Percentiles rank a stretch among this genome's conserved stretches.
phyloP scores from a whole-genome alignment of 2,113 vertebrate species.

The Dipodomys merriami region DNA sequence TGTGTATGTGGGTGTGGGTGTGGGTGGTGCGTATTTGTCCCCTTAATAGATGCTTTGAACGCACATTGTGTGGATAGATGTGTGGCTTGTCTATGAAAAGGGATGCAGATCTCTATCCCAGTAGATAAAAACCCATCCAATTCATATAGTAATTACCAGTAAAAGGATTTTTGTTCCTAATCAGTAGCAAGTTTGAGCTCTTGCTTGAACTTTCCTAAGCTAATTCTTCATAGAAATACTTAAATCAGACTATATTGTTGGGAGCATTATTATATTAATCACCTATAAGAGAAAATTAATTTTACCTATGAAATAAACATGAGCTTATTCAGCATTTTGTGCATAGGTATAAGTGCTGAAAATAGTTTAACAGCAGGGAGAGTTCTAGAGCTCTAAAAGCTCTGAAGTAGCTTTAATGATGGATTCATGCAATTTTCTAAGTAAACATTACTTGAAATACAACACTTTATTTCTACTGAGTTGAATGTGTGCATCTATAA shows the following conservation, averaged over 20 bases:
- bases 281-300: slow-evolving; percentile 39
- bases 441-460: slow-evolving; percentile 46
- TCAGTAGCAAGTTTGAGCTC: neutral
- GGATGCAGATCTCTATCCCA: neutral
- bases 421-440: neutral
- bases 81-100: neutral
- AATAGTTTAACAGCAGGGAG: slow-evolving; percentile 30
- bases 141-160: neutral
- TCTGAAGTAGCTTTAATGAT: neutral
- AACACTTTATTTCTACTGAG: slow-evolving; percentile 5
- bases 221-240: slow-evolving; percentile 10
- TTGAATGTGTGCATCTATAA: neutral
- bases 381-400: slow-evolving; percentile 2
- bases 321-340: slow-evolving; percentile 32
- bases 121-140: neutral
- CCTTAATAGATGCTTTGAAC: neutral
- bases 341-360: neutral
- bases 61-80: neutral
- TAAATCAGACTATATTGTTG: slow-evolving; percentile 20
- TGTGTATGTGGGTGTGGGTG: no score
- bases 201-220: neutral
- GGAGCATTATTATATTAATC: neutral
- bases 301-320: slow-evolving; percentile 52
- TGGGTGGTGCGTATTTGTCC: no score
- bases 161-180: neutral